Conservation (phyloP, 2,888 invertebrate genomes). For the Rhaphigaster nebulosa region DNA sequence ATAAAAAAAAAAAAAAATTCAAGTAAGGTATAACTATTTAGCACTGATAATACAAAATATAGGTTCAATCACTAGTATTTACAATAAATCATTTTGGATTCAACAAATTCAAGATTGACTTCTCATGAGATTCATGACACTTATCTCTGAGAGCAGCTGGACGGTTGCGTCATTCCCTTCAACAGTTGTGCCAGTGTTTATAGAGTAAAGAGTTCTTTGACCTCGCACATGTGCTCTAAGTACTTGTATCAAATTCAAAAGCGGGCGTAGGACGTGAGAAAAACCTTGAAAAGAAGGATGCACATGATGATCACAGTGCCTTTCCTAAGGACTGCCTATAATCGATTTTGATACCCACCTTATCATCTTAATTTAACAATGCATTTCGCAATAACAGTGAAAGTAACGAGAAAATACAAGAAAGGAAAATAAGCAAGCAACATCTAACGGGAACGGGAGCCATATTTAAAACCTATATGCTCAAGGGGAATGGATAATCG, state of each 20-base stretch:
- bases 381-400: background rate
- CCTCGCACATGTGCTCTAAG: background rate
- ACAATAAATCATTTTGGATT: no score
- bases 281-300: background rate
- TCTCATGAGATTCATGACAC: background rate
- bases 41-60: no score
- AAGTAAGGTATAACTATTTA: no score
- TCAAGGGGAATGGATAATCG: background rate
- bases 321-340: background rate
- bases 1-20: no score
- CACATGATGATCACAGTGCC: no score
- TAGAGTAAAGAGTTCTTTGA: background rate
- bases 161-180: background rate
- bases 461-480: background rate
- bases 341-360: background rate
- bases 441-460: background rate
- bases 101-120: background rate
- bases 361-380: background rate
- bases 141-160: background rate
- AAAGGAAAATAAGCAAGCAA: background rate
- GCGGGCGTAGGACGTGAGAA: background rate
- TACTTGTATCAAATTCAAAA: conserved; percentile 7
- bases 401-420: background rate
- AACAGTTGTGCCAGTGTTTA: background rate
- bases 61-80: no score